Conservation (phyloP, 2,113 vertebrate genomes). For the Tragulus kanchil region DNA sequence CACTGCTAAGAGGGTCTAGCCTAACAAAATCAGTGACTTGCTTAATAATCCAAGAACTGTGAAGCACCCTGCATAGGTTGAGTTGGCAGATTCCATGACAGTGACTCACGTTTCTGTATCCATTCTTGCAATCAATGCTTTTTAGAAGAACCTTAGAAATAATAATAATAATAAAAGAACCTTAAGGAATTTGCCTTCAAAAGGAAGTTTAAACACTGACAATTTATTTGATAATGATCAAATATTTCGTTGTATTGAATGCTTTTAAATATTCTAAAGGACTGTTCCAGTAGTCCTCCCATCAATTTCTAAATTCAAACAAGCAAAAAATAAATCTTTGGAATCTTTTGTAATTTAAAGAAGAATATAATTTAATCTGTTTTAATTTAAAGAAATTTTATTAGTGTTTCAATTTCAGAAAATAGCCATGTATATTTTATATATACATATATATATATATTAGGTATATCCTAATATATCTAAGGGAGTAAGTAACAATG, state of each 20-base stretch:
- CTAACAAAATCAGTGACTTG: constrained; percentile 17
- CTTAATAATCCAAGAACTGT: constrained; percentile 13
- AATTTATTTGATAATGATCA: constrained; percentile 35
- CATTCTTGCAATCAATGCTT: background rate
- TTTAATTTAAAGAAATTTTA: constrained; percentile 6
- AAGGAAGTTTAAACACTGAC: background rate
- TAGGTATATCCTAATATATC: background rate
- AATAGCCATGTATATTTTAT: background rate
- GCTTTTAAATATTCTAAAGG: background rate
- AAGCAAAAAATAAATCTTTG: constrained; percentile 5
- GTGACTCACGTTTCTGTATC: background rate
- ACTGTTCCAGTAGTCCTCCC: background rate
- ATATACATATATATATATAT: too few relatives aligned
- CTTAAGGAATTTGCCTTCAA: background rate
- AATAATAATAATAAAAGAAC: too few relatives aligned
- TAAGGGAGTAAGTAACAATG: background rate
- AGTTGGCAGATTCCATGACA: background rate
- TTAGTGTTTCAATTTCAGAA: background rate
- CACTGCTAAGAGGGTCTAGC: constrained; percentile 56
- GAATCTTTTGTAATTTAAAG: background rate
- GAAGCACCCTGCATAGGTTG: background rate
- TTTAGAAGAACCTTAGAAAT: background rate
- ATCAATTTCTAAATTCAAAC: constrained; percentile 32
- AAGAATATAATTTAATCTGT: background rate
- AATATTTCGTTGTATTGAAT: background rate